Percentiles rank a stretch among this genome's conserved stretches.
These are phyloP conservation scores for Octomys mimax DNA, from an alignment of 2,797 vertebrate species.

Conservation along the genomic window DNA sequence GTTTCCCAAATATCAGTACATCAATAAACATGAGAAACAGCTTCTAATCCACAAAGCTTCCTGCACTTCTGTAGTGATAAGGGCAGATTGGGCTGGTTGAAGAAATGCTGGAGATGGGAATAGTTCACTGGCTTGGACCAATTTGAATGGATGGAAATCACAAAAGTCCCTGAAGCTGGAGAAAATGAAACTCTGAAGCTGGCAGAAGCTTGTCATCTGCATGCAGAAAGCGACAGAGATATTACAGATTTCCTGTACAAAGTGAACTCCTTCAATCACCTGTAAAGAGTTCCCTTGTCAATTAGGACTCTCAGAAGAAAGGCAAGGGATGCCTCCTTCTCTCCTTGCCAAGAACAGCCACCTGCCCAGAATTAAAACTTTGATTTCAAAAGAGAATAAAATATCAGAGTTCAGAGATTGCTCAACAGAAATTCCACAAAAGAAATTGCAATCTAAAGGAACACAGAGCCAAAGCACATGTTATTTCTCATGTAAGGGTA, in stretches of 20 bases:
- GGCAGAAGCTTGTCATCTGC: conserved; percentile 83
- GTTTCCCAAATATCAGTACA: conserved; percentile 87
- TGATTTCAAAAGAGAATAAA: conserved; percentile 82
- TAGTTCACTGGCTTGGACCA: conserved; percentile 85
- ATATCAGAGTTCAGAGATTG: conserved; percentile 75
- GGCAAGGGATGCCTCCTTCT: conserved; percentile 39
- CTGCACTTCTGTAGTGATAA: conserved; percentile 81
- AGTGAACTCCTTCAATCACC: conserved; percentile 84
- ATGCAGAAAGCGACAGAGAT: conserved; percentile 74
- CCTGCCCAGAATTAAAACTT: conserved; percentile 83
- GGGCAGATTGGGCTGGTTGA: conserved; percentile 84
- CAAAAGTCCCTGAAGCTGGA: conserved; percentile 81
- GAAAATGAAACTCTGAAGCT: conserved; percentile 75
- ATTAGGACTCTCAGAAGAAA: conserved; percentile 80
- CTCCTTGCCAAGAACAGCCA: conserved; percentile 77
- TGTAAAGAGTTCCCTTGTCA: conserved; percentile 82
- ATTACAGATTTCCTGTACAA: conserved; percentile 77
- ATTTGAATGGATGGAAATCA: conserved; percentile 83
- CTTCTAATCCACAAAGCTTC: conserved; percentile 86
- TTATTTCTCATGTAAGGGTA: background rate
- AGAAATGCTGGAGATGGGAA: conserved; percentile 81
- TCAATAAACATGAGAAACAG: conserved; percentile 89
- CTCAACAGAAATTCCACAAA: conserved; percentile 75
- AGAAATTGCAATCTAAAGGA: conserved; percentile 56
- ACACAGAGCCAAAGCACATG: background rate